These are phyloP conservation scores for Sminthopsis crassicaudata DNA, from an alignment of 2,113 vertebrate species.

Conservation along the genomic window DNA sequence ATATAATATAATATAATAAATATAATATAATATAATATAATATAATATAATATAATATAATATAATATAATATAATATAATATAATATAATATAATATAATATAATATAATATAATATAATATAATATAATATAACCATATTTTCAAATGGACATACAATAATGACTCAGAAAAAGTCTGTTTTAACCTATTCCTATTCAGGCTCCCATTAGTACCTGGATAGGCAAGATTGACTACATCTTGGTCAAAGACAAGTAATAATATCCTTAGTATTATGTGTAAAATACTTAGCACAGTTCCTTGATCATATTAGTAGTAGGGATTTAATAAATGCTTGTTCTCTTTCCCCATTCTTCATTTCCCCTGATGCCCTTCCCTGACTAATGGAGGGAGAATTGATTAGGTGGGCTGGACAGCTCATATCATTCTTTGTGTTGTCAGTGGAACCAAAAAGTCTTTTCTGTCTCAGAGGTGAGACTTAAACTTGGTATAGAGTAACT, in stretches of 20 bases:
- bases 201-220: neutral
- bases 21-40: too few species aligned
- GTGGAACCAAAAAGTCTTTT: neutral
- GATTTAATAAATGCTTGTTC: neutral
- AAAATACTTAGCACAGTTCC: neutral
- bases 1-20: too few species aligned
- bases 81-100: too few species aligned
- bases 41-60: too few species aligned
- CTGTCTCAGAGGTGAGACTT: neutral
- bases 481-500: neutral
- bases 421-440: neutral
- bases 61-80: too few species aligned
- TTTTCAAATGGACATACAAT: neutral
- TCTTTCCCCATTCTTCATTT: neutral
- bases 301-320: neutral
- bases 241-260: neutral
- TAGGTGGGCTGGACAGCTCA: neutral
- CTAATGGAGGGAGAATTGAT: neutral
- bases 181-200: neutral
- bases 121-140: too few species aligned
- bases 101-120: too few species aligned
- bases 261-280: neutral
- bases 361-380: neutral
- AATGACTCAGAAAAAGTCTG: neutral
- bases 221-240: neutral